Evolutionary conservation across 1,140 invertebrate species (phyloP).

Genomic region (Drosophila yakuba): DNA sequence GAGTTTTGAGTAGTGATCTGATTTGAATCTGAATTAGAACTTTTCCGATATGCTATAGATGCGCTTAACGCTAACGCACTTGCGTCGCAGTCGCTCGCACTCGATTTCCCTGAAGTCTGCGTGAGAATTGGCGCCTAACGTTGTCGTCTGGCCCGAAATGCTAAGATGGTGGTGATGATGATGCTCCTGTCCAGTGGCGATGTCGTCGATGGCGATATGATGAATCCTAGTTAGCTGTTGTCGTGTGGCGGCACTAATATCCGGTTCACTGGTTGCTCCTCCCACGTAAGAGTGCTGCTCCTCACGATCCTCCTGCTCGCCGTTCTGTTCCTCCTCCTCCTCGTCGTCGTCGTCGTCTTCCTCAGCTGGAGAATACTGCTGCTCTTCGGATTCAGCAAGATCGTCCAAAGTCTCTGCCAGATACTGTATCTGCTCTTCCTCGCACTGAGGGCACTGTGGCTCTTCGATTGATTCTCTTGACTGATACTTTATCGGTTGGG

Average conservation of each 20-base stretch:
- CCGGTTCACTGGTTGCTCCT: conserved; percentile 65
- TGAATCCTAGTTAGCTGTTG: conserved; percentile 61
- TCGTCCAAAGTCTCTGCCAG: conserved; percentile 31
- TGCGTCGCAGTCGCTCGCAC: conserved; percentile 80
- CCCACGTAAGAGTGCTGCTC: conserved; percentile 28
- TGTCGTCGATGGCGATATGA: conserved; percentile 73
- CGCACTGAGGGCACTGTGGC: conserved; percentile 51
- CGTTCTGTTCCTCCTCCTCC: conserved; percentile 22
- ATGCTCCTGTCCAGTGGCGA: conserved; percentile 38
- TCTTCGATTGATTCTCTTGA: conserved; percentile 1
- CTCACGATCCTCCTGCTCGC: conserved; percentile 6
- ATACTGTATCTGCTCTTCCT: conserved; percentile 28
- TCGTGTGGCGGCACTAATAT: conserved; percentile 60
- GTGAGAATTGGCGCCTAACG: conserved; percentile 64
- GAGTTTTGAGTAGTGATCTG: conserved; percentile 17
- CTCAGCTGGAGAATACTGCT: conserved; percentile 21
- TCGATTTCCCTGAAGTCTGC: conserved; percentile 82
- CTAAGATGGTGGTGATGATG: conserved; percentile 5
- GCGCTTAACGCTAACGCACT: conserved; percentile 84
- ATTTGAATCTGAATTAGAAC: conserved; percentile 64
- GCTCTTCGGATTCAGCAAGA: conserved; percentile 27
- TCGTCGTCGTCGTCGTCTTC: conserved; percentile 27
- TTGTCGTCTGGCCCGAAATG: conserved; percentile 10
- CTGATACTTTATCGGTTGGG: neutral
- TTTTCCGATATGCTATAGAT: conserved; percentile 85